A percentile compares a stretch with the other conserved stretches of the same genome.
These are phyloP conservation scores for Tetramorium alpestre DNA, from an alignment of 1,140 invertebrate genomes.

Conservation along the genomic window DNA sequence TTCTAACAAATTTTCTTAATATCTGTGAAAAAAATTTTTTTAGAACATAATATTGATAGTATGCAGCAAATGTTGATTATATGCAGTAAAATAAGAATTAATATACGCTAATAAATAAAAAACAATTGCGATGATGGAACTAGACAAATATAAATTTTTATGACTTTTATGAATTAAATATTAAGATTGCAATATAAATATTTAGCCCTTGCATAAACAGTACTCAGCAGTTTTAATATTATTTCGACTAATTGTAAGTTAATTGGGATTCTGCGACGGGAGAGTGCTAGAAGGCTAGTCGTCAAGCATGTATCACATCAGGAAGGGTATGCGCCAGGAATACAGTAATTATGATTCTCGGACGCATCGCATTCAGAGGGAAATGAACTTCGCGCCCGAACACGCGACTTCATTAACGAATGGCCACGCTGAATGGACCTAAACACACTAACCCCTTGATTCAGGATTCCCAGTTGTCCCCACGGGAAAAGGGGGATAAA, in stretches of 20 bases:
- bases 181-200: not conserved
- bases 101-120: not conserved
- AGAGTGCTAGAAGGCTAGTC: constrained; percentile 49
- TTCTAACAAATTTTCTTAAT: not conserved
- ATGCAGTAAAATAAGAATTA: not conserved
- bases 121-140: not conserved
- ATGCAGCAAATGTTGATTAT: not conserved
- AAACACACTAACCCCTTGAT: constrained; percentile 70
- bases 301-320: constrained; percentile 68
- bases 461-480: constrained; percentile 52
- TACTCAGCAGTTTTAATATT: constrained; percentile 59
- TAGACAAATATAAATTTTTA: not conserved
- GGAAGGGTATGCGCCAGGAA: constrained; percentile 72
- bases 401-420: constrained; percentile 80
- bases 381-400: constrained; percentile 76
- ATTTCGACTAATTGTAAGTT: constrained; percentile 45
- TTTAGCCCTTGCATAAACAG: not conserved
- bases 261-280: constrained; percentile 72
- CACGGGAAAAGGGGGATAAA: constrained; percentile 42
- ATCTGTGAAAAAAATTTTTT: not conserved
- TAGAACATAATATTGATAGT: not conserved
- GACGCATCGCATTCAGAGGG: constrained; percentile 75
- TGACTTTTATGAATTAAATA: not conserved
- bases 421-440: constrained; percentile 73
- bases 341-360: constrained; percentile 80